Evolutionary conservation across 2,113 vertebrate genomes (phyloP).

Genomic region (Hypomesus transpacificus): DNA sequence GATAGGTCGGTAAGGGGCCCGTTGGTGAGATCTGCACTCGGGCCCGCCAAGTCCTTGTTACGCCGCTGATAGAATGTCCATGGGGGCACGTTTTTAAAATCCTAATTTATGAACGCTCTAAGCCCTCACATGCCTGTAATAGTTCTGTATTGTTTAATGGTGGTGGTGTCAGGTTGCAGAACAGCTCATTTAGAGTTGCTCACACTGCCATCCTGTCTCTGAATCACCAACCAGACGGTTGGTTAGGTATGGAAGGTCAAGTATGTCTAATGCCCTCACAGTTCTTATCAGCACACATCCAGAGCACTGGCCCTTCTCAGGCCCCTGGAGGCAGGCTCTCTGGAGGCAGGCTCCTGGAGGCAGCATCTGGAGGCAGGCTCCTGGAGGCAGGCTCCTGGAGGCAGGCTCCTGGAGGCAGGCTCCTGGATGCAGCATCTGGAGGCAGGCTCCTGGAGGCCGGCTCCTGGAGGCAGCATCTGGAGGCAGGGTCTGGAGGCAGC

Average conservation of each 20-base stretch:
- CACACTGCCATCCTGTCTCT: conserved; percentile 4
- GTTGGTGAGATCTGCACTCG: too few species aligned
- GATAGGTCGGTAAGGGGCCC: too few species aligned
- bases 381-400: conserved; percentile 33
- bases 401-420: conserved; percentile 23
- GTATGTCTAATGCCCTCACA: background rate
- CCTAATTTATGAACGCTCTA: conserved; percentile 28
- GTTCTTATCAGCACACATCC: background rate
- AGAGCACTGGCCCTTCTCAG: background rate
- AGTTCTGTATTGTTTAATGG: conserved; percentile 14
- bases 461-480: conserved; percentile 21
- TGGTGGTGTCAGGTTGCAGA: conserved; percentile 28
- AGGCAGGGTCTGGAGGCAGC: conserved; percentile 38
- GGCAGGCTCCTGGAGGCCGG: conserved; percentile 38
- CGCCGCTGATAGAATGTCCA: background rate
- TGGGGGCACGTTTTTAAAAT: conserved; percentile 43
- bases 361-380: conserved; percentile 17
- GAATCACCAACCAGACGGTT: conserved; percentile 2
- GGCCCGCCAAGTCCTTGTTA: too few species aligned
- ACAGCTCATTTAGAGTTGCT: conserved; percentile 22
- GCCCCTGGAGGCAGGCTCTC: conserved; percentile 26
- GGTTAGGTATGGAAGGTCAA: background rate
- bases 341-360: conserved; percentile 11
- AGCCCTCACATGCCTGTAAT: conserved; percentile 34
- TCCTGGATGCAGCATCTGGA: too few species aligned